A percentile compares a stretch with the other conserved stretches of the same genome.
Conservation (phyloP, 2,113 vertebrate species). For the Rissa tridactyla region DNA sequence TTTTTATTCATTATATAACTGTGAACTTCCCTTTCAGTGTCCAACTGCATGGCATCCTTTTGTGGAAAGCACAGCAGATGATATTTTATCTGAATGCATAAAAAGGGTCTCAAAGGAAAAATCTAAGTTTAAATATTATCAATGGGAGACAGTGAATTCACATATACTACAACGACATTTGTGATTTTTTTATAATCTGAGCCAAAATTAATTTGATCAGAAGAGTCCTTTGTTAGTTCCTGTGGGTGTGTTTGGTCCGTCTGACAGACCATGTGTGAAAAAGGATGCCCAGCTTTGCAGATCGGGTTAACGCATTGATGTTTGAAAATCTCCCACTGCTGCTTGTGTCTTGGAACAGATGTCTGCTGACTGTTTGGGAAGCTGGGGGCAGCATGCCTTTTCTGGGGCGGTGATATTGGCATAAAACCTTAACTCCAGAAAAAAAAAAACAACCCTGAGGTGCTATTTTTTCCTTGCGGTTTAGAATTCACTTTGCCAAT, state of each 20-base stretch:
- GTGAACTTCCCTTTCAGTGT: background rate
- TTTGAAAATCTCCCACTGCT: background rate
- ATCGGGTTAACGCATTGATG: accelerated
- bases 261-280: accelerated
- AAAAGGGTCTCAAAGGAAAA: background rate
- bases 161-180: background rate
- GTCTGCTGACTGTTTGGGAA: background rate
- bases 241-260: background rate
- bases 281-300: background rate
- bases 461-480: background rate
- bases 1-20: accelerated
- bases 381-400: background rate
- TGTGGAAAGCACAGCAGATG: background rate
- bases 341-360: background rate
- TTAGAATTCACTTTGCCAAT: background rate
- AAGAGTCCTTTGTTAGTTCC: background rate
- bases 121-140: background rate
- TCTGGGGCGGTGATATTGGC: background rate
- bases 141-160: background rate
- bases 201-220: background rate
- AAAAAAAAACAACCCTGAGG: background rate
- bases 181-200: background rate
- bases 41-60: background rate
- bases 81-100: background rate
- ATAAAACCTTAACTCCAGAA: background rate